These are phyloP conservation scores for Megatriorchis doriae DNA, from an alignment of 2,113 vertebrate species.

Conservation along the genomic window DNA sequence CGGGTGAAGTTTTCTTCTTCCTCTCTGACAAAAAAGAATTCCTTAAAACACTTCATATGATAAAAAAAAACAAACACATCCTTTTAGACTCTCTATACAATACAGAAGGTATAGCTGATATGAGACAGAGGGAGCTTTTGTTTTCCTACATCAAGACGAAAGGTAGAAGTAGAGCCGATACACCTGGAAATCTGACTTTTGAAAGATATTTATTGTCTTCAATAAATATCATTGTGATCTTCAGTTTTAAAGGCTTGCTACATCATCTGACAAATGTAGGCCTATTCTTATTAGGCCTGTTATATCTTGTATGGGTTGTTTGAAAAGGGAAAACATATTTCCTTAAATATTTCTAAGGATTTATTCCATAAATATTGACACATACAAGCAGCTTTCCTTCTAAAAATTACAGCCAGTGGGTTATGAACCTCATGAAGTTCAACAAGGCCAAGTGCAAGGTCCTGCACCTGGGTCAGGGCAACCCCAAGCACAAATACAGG, in stretches of 20 bases:
- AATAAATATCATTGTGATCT: not conserved
- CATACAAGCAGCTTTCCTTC: not conserved
- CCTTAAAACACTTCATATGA: not conserved
- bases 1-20: not conserved
- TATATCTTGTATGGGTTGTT: not conserved
- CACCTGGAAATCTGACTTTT: not conserved
- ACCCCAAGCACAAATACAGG: no score
- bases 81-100: not conserved
- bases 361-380: not conserved
- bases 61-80: not conserved
- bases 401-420: rapidly evolving
- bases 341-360: not conserved
- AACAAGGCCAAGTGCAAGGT: no score
- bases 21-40: not conserved
- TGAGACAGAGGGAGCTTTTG: not conserved
- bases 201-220: not conserved
- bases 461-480: no score
- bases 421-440: no score
- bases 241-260: not conserved
- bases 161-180: not conserved
- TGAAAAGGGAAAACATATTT: not conserved
- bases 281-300: not conserved
- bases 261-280: not conserved
- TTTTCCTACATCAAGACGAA: not conserved
- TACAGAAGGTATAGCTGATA: not conserved